phyloP scores from a whole-genome alignment of 2,113 vertebrate species.

The Nicator chloris region DNA sequence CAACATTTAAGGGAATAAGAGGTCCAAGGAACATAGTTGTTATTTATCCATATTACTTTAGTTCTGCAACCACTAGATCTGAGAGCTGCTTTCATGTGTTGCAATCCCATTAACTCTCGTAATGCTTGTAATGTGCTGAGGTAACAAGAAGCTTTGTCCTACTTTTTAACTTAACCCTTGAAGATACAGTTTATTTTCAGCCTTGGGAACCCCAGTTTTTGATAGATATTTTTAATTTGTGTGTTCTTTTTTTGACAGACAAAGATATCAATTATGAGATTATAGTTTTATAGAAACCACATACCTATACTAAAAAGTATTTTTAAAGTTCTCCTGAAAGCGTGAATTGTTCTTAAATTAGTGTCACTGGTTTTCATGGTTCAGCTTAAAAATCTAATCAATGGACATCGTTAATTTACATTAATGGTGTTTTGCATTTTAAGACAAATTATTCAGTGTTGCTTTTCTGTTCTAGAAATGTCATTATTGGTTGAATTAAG shows the following conservation, averaged over 20 bases:
- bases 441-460: not conserved
- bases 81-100: not conserved
- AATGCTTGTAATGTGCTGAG: not conserved
- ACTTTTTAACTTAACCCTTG: not conserved
- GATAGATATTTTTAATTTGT: not conserved
- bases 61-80: not conserved
- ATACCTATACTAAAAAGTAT: not conserved
- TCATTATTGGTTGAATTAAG: not conserved
- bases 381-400: not conserved
- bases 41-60: not conserved
- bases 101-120: not conserved
- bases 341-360: not conserved
- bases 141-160: not conserved
- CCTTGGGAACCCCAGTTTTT: not conserved
- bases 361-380: not conserved
- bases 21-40: not conserved
- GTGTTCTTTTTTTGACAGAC: not conserved
- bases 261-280: not conserved
- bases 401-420: not conserved
- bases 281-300: not conserved
- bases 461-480: not conserved
- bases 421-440: not conserved
- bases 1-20: not conserved
- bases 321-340: not conserved
- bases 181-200: not conserved